Evolutionary conservation across 2,797 vertebrate genomes (phyloP), one percentile per base, ranked within the genome.

Genomic region (Masticophis lateralis): DNA sequence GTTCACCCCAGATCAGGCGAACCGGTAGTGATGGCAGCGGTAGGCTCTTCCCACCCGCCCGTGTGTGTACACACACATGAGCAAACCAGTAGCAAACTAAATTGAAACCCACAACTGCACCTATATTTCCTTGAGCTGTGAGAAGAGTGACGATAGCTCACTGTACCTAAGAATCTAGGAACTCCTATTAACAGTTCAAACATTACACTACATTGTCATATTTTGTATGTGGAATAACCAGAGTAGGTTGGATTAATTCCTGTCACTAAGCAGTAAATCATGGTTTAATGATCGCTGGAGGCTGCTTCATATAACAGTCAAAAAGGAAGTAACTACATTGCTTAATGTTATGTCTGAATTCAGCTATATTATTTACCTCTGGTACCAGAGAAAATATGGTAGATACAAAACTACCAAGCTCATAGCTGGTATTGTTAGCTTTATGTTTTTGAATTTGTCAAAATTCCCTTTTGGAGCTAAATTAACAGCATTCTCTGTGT

Each of bases 21-120:
- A 53, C 51, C 0, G 9, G 51, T 53, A 53, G 51, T 9, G 9
- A 10, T 0, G 1, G 51, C 51, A 1, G 47, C 1, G 47, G 1
- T 51, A 51, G 51, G 51, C 8, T 53, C 51, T 10, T 9, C 51
- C 51, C 1, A 53, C 51, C 51, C 51, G 8, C 51, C 51, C 9
- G 8, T 53, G 8, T 53, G 51, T 53, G 51, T 9, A 53, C 51
- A 10, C 51, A 53, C 51, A 53, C 9, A 51, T 51, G 51, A 53
- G 9, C 51, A 53, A 53, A 53, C 8, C 51, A 53, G 51, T 53
- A 53, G 51, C 8, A 10, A 53, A 53, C 51, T 53, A 53, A 53
- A 53, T 53, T 53, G 51, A 53, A 53, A 53, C 51, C 51, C 51
- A 53, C 51, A 10, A 53, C 51, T 53, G 51, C n/a, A 32, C 2